Base-by-base conservation (phyloP, 2,888 invertebrate genomes). In the Zygogramma bicolorata region DNA sequence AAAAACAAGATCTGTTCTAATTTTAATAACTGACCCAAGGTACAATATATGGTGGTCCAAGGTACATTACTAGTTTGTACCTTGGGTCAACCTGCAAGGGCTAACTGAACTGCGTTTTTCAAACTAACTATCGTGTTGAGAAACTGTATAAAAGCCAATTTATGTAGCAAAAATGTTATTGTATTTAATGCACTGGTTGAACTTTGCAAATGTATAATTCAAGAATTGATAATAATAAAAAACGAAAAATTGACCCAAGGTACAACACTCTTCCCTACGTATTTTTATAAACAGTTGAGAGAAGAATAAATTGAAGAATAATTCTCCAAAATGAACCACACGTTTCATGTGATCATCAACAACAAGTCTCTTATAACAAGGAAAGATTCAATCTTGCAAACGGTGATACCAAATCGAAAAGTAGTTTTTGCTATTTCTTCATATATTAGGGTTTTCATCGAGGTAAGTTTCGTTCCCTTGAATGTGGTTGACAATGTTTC, bases 41-140 rank as follows among this genome's bases (percentile, higher is more conserved):
- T 59, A 59, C 59, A 59, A 59, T 27, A 27, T 59, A 20, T 57
- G 15, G 4, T 57, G 57, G 22, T 20, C 57, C 57, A 20, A 57
- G 20, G 57, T 57, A 57, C 59, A 59, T 59, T 59, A 27, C 59
- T 27, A 59, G 25, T 59, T 59, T 59, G 59, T 59, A 27, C 59
- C 59, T 59, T 59, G 59, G 59, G 27, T 59, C 27, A 59, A 59
- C 29, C 29, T 59, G 25, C 59, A 59, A 59, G 59, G 15, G 59
- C 22, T 59, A 59, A 59, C 22, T 27, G 5, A 59, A 59, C 59
- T 27, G 27, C 2, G 7, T 59, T 59, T 59, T 59, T 27, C 13
- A 22, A 27, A 59, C 29, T 59, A 7, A 59, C 59, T 27, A 27
- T 27, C 22, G 4, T 20, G 57, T 20, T 57, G 3, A 57, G 22